phyloP scores from a whole-genome alignment of 2,113 vertebrate species.

The Steatornis caripensis region DNA sequence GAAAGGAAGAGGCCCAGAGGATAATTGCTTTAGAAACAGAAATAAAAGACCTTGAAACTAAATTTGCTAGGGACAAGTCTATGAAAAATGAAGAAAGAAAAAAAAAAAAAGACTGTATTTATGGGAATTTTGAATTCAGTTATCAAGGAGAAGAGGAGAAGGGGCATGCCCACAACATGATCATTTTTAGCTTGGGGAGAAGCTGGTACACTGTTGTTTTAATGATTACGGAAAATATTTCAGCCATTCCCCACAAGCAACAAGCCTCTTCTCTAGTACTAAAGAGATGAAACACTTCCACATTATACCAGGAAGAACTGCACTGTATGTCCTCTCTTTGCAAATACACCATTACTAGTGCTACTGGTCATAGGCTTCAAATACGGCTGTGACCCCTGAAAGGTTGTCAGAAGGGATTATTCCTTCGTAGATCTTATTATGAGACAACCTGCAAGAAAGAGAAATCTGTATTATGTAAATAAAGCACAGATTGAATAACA shows the following conservation, averaged over 20 bases:
- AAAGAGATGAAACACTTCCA: slow-evolving; percentile 34
- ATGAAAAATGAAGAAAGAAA: slow-evolving; percentile 19
- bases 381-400: neutral
- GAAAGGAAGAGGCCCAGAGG: slow-evolving; percentile 76
- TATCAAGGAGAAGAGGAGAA: slow-evolving; percentile 54
- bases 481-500: neutral
- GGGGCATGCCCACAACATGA: neutral
- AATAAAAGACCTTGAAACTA: slow-evolving; percentile 77
- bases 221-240: slow-evolving; percentile 32
- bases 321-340: neutral
- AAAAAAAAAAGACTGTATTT: slow-evolving; percentile 43
- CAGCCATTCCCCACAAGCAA: neutral
- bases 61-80: slow-evolving; percentile 72
- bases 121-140: slow-evolving; percentile 52
- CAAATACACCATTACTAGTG: neutral
- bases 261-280: neutral
- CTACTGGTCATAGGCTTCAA: neutral
- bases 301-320: neutral
- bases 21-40: slow-evolving; percentile 76
- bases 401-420: slow-evolving; percentile 23
- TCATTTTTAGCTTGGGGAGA: slow-evolving; percentile 38
- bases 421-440: neutral
- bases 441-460: neutral
- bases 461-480: slow-evolving; percentile 35
- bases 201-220: slow-evolving; percentile 27